These are phyloP conservation scores for Sebastolobus alascanus DNA, from an alignment of 2,797 vertebrate genomes.

Conservation along the genomic window DNA sequence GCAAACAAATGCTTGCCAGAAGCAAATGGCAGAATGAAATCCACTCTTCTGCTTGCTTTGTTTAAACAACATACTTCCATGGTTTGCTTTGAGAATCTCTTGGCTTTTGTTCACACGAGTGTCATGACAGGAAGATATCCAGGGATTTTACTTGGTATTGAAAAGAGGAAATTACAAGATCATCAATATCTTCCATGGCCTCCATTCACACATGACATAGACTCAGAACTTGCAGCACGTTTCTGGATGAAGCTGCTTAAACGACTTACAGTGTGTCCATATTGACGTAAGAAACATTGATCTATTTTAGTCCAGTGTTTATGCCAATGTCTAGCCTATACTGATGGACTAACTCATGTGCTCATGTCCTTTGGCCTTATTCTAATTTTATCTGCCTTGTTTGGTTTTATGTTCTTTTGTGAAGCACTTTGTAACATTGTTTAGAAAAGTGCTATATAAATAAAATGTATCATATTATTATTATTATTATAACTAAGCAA, in stretches of 20 bases:
- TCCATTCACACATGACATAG: not conserved
- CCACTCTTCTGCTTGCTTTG: not conserved
- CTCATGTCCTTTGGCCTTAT: too few relatives aligned
- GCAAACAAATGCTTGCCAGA: not conserved
- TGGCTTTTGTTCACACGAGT: constrained; percentile 27
- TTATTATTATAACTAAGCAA: not conserved
- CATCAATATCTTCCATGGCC: constrained; percentile 15
- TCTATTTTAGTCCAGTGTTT: not conserved
- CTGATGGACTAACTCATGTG: not conserved
- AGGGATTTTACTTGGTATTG: not conserved
- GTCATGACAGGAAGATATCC: constrained; percentile 10
- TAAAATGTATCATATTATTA: accelerated
- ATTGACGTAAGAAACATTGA: not conserved
- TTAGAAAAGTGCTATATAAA: too few relatives aligned
- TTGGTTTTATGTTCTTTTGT: too few relatives aligned
- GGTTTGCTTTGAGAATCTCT: not conserved
- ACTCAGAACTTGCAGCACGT: constrained; percentile 6
- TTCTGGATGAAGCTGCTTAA: not conserved
- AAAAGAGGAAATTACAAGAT: constrained; percentile 22
- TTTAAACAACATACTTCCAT: not conserved
- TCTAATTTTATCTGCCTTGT: too few relatives aligned
- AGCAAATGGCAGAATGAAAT: not conserved
- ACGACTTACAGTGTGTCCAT: not conserved
- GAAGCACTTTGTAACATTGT: too few relatives aligned
- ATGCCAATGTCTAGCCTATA: not conserved